Base-by-base conservation (phyloP, 2,888 invertebrate species). In the Athalia rosae region DNA sequence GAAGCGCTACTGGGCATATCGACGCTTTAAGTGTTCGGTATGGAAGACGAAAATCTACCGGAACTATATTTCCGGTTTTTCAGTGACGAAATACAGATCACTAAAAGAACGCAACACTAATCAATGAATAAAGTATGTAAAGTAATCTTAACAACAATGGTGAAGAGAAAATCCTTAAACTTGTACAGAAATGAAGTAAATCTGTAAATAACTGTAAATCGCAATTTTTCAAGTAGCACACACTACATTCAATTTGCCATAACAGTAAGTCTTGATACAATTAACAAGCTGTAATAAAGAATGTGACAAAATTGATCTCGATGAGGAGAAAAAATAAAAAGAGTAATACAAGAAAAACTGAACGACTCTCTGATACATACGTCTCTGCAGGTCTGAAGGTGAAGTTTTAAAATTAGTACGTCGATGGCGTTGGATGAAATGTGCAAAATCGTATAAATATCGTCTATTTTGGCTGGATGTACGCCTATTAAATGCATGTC, bases 21-120 rank as follows among this genome's bases (percentile, higher is more conserved):
- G 64, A 64, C 64, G 64, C 64, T 47, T 28, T 28, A 28, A 28
- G 28, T 47, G 64, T 64, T 62, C 62, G 47, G 45, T 15, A 64
- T 64, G 64, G 64, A 47, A 47, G 64, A 8, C 47, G 47, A 64
- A 64, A 15, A 64, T 15, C 64, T 7, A 45, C 45, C 45, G 64
- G 45, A 47, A 64, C 9, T 47, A 47, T 47, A 47, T 4, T 64
- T 64, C 64, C 64, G 64, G 45, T 13, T 13, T 64, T 64, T 47
- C 28, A 28, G 28, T 28, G 28, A 28, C 2, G 28, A 28, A 28
- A 28, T 28, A 28, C 28, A 28, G 28, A 64, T 7, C n/a, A 47
- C 47, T n/a, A 64, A 64, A 64, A 47, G 45, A 13, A 47, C 45
- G 15, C 8, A 13, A 47, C 47, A 64, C 47, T 64, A n/a, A 28